Percentiles rank a stretch among this genome's conserved stretches.
phyloP scores from a whole-genome alignment of 2,797 vertebrate genomes.

The Parotocinclus haroldoi region DNA sequence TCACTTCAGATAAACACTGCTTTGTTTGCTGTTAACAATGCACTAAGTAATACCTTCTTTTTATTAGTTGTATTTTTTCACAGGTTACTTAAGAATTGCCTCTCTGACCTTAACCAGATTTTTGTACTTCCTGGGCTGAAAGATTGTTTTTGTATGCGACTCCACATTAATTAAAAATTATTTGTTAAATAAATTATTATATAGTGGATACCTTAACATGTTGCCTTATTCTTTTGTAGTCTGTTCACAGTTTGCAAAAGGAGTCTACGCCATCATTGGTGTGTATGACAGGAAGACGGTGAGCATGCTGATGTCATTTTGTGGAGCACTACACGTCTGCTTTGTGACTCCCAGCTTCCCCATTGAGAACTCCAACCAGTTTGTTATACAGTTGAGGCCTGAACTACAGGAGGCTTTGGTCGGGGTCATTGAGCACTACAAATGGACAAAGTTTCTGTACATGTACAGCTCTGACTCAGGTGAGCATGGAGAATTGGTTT shows the following conservation, averaged over 20 bases:
- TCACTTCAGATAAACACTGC: not conserved
- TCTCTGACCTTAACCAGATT: no score
- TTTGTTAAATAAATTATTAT: not conserved
- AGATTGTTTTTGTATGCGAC: no score
- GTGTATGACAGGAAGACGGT: slow-evolving; percentile 96
- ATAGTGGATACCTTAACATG: not conserved
- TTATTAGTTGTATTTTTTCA: no score
- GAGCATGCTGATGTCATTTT: slow-evolving; percentile 99
- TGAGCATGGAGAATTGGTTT: slow-evolving; percentile 45
- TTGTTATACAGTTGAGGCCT: slow-evolving; percentile 94
- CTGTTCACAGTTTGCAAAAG: slow-evolving; percentile 98
- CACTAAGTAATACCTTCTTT: no score
- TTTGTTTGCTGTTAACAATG: no score
- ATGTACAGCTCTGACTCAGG: slow-evolving; percentile 97
- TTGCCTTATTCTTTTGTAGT: slow-evolving; percentile 65
- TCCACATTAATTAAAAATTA: no score
- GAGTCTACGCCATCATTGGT: slow-evolving; percentile 98
- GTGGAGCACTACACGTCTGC: slow-evolving; percentile 94
- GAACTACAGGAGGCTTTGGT: slow-evolving; percentile 96
- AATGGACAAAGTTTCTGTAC: slow-evolving; percentile 96
- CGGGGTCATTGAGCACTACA: slow-evolving; percentile 91
- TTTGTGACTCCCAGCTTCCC: slow-evolving; percentile 97
- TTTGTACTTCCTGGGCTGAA: no score
- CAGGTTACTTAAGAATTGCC: no score
- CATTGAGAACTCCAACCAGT: slow-evolving; percentile 95